These are phyloP conservation scores for Pantala flavescens DNA, from an alignment of 1,140 invertebrate genomes.

Conservation along the genomic window DNA sequence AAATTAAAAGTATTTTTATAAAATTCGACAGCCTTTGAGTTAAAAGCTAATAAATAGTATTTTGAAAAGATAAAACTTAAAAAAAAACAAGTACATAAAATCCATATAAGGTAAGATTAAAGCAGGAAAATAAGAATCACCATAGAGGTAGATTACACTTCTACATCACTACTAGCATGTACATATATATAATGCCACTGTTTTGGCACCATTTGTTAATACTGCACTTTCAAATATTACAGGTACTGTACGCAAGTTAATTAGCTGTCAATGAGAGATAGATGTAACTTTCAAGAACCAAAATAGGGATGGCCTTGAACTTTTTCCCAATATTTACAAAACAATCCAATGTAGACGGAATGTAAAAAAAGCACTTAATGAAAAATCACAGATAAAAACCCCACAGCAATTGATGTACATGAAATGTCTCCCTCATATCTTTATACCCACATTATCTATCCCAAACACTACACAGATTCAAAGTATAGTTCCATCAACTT, in stretches of 20 bases:
- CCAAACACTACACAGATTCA: not conserved
- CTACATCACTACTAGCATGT: not conserved
- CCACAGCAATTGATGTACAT: not conserved
- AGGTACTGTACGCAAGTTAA: not conserved
- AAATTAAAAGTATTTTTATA: too few relatives aligned
- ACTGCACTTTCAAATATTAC: not conserved
- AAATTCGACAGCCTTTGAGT: too few relatives aligned
- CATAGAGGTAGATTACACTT: not conserved
- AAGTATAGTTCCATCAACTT: not conserved
- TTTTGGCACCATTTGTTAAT: not conserved
- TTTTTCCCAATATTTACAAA: not conserved
- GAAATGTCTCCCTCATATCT: not conserved
- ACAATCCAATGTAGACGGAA: not conserved
- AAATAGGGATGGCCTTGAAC: not conserved
- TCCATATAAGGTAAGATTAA: not conserved
- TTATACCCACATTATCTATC: not conserved
- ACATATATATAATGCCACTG: not conserved
- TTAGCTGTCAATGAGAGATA: not conserved
- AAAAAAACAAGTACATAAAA: too few relatives aligned
- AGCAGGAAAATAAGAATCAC: not conserved
- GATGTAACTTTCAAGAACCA: not conserved
- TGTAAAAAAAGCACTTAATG: conserved; percentile 9
- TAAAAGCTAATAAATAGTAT: too few relatives aligned
- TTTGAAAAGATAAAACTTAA: too few relatives aligned
- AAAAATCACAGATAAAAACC: conserved; percentile 7